Percentiles rank a stretch among this genome's conserved stretches.
Conservation (phyloP, 92 coral and sea anemone genomes). For the Virgularia gustaviana region DNA sequence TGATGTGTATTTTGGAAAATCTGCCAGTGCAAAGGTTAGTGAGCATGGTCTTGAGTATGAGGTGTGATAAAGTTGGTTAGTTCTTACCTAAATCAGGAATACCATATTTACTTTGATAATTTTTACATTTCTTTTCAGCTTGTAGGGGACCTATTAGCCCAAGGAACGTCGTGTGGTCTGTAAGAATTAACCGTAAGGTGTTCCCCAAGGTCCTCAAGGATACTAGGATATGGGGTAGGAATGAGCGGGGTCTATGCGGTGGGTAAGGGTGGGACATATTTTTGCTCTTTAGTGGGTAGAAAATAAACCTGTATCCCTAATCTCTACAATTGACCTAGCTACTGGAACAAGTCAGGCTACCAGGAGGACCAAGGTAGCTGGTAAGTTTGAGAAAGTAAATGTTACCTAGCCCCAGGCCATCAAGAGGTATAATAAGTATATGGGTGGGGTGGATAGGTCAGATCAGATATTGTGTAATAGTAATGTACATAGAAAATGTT, state of each 20-base stretch:
- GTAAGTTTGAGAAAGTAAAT: neutral
- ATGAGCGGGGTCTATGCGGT: slow-evolving; percentile 43
- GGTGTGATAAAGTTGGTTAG: slow-evolving; percentile 56
- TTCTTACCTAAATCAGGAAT: slow-evolving; percentile 56
- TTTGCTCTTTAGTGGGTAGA: slow-evolving; percentile 56
- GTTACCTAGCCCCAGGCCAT: slow-evolving; percentile 54
- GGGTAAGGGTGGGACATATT: slow-evolving; percentile 38
- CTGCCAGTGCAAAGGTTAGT: slow-evolving; percentile 43
- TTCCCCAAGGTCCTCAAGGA: slow-evolving; percentile 51
- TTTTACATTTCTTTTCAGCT: slow-evolving; percentile 53
- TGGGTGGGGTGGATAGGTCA: slow-evolving; percentile 56
- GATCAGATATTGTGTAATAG: slow-evolving; percentile 43
- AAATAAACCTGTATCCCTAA: no score
- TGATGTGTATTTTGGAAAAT: slow-evolving; percentile 52
- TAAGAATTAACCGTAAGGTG: slow-evolving; percentile 32
- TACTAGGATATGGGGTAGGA: slow-evolving; percentile 60
- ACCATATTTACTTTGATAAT: slow-evolving; percentile 60
- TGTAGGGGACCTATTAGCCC: slow-evolving; percentile 42
- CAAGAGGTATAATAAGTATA: slow-evolving; percentile 48
- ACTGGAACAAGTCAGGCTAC: slow-evolving; percentile 9
- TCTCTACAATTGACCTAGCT: no score
- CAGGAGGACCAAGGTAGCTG: slow-evolving; percentile 43
- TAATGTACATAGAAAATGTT: slow-evolving; percentile 36
- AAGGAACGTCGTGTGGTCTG: slow-evolving; percentile 54
- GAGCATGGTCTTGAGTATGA: slow-evolving; percentile 64